Evolutionary conservation across 2,797 vertebrate species (phyloP), one percentile per base, ranked within the genome.

Genomic region (Epinephelus coioides): DNA sequence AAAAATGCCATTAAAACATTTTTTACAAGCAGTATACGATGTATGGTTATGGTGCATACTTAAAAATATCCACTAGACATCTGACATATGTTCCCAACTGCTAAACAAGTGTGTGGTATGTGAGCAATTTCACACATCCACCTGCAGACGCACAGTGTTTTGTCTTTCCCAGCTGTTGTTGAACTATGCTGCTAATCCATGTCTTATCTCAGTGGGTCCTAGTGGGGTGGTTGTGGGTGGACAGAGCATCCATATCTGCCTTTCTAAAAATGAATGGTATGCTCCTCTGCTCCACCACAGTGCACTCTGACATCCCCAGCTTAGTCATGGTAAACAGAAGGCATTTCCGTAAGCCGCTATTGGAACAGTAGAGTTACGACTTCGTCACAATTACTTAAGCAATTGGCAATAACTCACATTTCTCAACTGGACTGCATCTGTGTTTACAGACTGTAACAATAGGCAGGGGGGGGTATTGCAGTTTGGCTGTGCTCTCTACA

Each of bases 251-350:
- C 67, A 81, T 71, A 63, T 76, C 63, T 69, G 69, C 49, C 1
- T 65, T 76, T 71, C 34, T 66, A 83, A 89, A 89, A 90, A 89
- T 72, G 69, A 82, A 73, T 73, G 83, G 78, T 73, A 92, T 84
- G 86, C 49, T 65, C 64, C 53, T 67, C 62, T 46, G 72, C 61
- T 60, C 15, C 66, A 72, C 61, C 51, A 49, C 69, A 70, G 65
- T 77, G 68, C 59, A 59, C 79, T 56, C 74, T 44, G 68, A 78
- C 73, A 75, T n/a, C 62, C 55, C 13, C 17, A 38, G 63, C 51
- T 71, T 72, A 61, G 69, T 68, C 69, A 73, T 14, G 65, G 60
- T 76, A 80, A 78, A 76, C 67, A 73, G 50, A 57, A 73, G 18
- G 43, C 40, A 57, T 81, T 82, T 85, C 49, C 57, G 73, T 34